Base-by-base conservation (phyloP, 92 coral and sea anemone genomes). In the Actinostola sp. region DNA sequence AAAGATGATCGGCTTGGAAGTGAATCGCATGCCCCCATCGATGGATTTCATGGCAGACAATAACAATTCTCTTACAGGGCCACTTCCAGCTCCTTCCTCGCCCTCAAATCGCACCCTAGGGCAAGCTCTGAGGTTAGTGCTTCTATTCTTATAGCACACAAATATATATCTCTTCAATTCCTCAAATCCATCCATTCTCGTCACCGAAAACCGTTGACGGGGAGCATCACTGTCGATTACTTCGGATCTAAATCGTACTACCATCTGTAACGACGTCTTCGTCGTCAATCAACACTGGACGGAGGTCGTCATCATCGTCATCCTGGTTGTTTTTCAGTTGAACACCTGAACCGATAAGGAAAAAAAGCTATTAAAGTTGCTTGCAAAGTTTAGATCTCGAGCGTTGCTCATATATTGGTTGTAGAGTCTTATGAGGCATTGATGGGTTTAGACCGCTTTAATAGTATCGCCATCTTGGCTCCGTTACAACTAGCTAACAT, bases 11-110 rank as follows among this genome's bases (percentile, higher is more conserved):
- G 91, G 91, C 60, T 80, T 86, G 44, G 58, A 39, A 4, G 26
- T 25, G 20, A 25, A 23, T 20, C n/a, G 80, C 29, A 81, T 86
- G 7, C 92, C 92, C 33, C 81, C 81, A 16, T 76, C 77, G 16
- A 64, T 80, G 21, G 77, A 32, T 66, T 82, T 82, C 75, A 82
- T 71, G 6, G 85, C 84, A 4, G 12, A 39, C 28, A 43, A 35
- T 15, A 87, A 54, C 56, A 87, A 87, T 45, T 81, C 91, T 19
- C 67, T 44, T 48, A 72, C 62, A 29, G 75, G 86, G 19, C 86
- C 80, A 62, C 80, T 64, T 33, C 84, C 84, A 16, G 73, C 87
- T 33, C 85, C 92, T 48, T 67, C 85, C 63, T 82, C 88, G 25
- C 71, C 88, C 77, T 87, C 86, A 48, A 82, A 87, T 32, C 62